Conservation (phyloP, 2,888 invertebrate species). For the Oithona nana region DNA sequence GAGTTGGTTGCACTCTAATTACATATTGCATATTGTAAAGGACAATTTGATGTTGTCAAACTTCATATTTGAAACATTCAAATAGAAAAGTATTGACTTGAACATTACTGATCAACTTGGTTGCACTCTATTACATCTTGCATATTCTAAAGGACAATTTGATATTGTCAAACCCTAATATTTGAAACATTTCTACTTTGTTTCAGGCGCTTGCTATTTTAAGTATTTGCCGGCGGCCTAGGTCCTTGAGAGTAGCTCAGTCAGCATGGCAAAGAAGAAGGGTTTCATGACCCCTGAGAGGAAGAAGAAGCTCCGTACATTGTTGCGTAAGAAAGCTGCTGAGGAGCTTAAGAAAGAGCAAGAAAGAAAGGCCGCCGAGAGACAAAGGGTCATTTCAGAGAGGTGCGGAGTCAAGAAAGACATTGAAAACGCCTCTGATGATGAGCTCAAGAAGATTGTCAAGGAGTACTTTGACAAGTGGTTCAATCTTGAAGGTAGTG, state of each 20-base stretch:
- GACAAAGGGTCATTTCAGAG: slow-evolving; percentile 88
- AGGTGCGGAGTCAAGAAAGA: slow-evolving; percentile 81
- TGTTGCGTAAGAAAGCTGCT: slow-evolving; percentile 99
- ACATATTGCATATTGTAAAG: too few species aligned
- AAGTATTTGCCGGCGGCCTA: background rate
- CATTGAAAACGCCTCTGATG: slow-evolving; percentile 80
- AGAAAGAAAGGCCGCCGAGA: slow-evolving; percentile 92
- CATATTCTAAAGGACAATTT: too few species aligned
- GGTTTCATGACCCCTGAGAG: slow-evolving; percentile 99
- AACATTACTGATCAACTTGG: too few species aligned
- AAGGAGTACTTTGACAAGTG: slow-evolving; percentile 91
- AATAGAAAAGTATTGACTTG: too few species aligned
- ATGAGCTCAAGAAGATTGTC: slow-evolving; percentile 73
- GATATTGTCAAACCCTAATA: too few species aligned
- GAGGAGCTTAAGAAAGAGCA: slow-evolving; percentile 99
- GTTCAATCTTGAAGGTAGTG: slow-evolving; percentile 91
- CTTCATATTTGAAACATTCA: too few species aligned
- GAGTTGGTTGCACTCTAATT: too few species aligned
- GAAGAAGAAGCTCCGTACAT: slow-evolving; percentile 98
- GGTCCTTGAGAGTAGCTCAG: too few species aligned
- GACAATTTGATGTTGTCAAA: too few species aligned
- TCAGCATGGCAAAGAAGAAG: slow-evolving; percentile 46
- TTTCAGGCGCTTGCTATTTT: too few species aligned
- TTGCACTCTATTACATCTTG: too few species aligned
- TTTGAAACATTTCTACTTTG: too few species aligned